phyloP scores from a whole-genome alignment of 2,888 invertebrate genomes.

The Tryphoninae sp. region DNA sequence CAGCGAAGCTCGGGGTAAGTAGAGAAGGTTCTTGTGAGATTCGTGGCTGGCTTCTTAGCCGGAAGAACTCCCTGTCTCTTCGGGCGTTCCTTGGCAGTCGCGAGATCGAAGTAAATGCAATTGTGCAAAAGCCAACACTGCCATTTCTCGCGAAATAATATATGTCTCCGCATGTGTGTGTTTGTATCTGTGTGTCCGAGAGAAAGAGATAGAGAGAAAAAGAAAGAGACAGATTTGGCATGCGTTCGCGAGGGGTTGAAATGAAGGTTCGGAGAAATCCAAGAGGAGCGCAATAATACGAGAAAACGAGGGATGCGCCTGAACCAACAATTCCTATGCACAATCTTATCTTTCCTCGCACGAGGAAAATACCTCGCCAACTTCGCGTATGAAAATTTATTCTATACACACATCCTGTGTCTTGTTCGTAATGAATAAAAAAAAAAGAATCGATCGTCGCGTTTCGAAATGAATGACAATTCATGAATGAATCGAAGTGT shows the following conservation, averaged over 20 bases:
- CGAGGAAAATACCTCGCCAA: too few species aligned
- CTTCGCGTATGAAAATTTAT: too few species aligned
- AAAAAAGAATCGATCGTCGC: too few species aligned
- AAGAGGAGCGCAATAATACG: slow-evolving; percentile 29
- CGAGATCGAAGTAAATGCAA: slow-evolving; percentile 40
- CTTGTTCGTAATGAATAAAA: too few species aligned
- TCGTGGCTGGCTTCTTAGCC: slow-evolving; percentile 38
- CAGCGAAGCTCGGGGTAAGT: neutral
- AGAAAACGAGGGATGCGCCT: slow-evolving; percentile 18
- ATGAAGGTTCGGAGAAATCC: slow-evolving; percentile 13
- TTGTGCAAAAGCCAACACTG: slow-evolving; percentile 31
- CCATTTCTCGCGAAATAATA: slow-evolving; percentile 15
- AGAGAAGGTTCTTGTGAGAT: slow-evolving; percentile 20
- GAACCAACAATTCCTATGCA: neutral
- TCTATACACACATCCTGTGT: too few species aligned
- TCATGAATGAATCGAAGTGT: too few species aligned
- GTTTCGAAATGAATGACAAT: too few species aligned
- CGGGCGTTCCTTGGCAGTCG: slow-evolving; percentile 26
- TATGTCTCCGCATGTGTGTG: neutral
- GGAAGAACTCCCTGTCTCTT: slow-evolving; percentile 16
- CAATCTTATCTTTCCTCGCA: too few species aligned
- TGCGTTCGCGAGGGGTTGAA: neutral
- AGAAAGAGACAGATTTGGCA: neutral
- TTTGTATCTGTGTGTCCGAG: too few species aligned
- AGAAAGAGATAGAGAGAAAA: too few species aligned